Evolutionary conservation across 35 echinoderm and acorn worm species (phyloP), one percentile per base, ranked within the genome.

Genomic region (Ophiothrix spiculata): DNA sequence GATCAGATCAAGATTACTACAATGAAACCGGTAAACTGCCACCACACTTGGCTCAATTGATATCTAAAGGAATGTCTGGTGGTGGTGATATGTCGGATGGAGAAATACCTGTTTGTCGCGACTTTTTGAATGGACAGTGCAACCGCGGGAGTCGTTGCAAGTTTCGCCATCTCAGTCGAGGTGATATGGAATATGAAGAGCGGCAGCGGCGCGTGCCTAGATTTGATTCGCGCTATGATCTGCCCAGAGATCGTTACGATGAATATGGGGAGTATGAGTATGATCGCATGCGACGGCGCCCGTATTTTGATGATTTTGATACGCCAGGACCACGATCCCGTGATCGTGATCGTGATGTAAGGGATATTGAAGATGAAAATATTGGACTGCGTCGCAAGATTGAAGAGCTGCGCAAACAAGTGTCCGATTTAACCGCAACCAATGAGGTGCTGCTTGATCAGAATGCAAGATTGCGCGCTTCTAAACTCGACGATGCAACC

Each of bases 401-500:
- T 37, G 96, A 94, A 29, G 89, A 89, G 35, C 74, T 99, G 80
- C 89, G 92, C 37, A 99, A 99, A 77, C 86, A 94, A 38, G 90
- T 94, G 0, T 82, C 85, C 34, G 96, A 94, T 56, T 80, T 94
- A 31, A 91, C 96, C 28, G 92, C 95, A 4, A 91, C 96, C 17
- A 99, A 99, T 69, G 96, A 99, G 19, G 92, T 99, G 28, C 87
- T 99, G 36, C 86, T 99, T 14, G 96, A 99, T 77, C 96, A 99
- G 79, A 99, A 99, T 90, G 96, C 96, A 23, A 86, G 96, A 73
- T 74, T 94, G 69, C 81, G 96, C 56, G 88, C 91, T 37, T 78
- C 90, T 34, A 88, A 85, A 39, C 75, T 38, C 35, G 89, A 94
- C 16, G 85, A 80, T 35, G 81, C 76, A 32, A 81, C 88, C 21